These are phyloP conservation scores for Zaprionus nigranus DNA, from an alignment of 1,140 invertebrate genomes.

Conservation along the genomic window DNA sequence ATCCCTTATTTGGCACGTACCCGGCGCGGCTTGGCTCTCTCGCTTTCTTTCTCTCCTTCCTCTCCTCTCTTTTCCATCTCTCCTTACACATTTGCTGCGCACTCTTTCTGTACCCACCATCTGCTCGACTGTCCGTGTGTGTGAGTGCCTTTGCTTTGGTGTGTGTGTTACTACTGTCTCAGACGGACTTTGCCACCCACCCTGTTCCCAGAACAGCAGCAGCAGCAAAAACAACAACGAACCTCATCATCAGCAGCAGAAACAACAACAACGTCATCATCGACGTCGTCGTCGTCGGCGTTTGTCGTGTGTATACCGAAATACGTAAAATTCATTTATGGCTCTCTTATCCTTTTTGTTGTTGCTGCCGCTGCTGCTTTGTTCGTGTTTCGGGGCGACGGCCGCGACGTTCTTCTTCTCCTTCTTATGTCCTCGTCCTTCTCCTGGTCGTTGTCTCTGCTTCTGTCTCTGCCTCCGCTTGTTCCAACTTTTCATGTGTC, in stretches of 20 bases:
- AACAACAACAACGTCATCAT: slow-evolving; percentile 42
- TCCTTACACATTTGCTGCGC: slow-evolving; percentile 14
- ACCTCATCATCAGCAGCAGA: slow-evolving; percentile 38
- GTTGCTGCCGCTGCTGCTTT: slow-evolving; percentile 56
- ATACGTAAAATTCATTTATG: slow-evolving; percentile 81
- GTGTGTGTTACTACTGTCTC: slow-evolving; percentile 73
- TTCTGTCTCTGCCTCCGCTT: slow-evolving; percentile 18
- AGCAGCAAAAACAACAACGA: slow-evolving; percentile 6
- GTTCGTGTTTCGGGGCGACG: slow-evolving; percentile 77
- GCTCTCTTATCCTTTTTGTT: slow-evolving; percentile 70
- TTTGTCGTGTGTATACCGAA: slow-evolving; percentile 80
- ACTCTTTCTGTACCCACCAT: slow-evolving; percentile 78
- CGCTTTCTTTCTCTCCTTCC: slow-evolving; percentile 38
- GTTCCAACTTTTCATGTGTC: slow-evolving; percentile 33
- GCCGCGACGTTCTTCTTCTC: slow-evolving; percentile 39
- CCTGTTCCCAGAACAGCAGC: slow-evolving; percentile 49
- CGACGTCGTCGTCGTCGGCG: slow-evolving; percentile 59
- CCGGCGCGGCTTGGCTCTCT: slow-evolving; percentile 43
- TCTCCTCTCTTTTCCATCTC: slow-evolving; percentile 27
- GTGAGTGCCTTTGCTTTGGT: slow-evolving; percentile 15
- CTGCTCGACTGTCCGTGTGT: slow-evolving; percentile 48
- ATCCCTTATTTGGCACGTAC: slow-evolving; percentile 71
- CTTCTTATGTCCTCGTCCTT: slow-evolving; percentile 36
- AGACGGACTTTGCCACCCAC: slow-evolving; percentile 76
- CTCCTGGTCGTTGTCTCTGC: slow-evolving; percentile 13